phyloP scores from a whole-genome alignment of 2,888 invertebrate species.

The Scaptomyza caliginosa region DNA sequence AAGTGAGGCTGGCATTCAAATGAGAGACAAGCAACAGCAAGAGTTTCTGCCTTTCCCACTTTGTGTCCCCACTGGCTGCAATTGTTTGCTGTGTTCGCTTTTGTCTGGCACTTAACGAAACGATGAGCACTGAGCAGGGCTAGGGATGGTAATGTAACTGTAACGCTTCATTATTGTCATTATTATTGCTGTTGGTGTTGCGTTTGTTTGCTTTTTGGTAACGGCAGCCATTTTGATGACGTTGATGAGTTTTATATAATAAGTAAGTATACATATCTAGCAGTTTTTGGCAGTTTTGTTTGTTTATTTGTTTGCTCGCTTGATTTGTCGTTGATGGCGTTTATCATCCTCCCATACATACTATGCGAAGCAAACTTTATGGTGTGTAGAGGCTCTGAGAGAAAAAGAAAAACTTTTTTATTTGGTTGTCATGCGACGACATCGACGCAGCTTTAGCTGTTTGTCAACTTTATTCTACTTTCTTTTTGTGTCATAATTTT shows the following conservation, averaged over 20 bases:
- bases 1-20: conserved; percentile 41
- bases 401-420: conserved; percentile 52
- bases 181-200: conserved; percentile 25
- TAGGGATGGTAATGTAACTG: conserved; percentile 46
- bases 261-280: conserved; percentile 46
- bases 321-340: conserved; percentile 69
- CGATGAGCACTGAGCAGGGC: conserved; percentile 47
- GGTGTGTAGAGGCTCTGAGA: conserved; percentile 9
- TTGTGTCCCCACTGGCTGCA: conserved; percentile 15
- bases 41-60: not conserved
- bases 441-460: conserved; percentile 28
- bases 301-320: conserved; percentile 59
- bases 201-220: conserved; percentile 46
- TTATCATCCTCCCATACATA: conserved; percentile 33
- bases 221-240: conserved; percentile 59
- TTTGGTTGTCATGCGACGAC: conserved; percentile 42
- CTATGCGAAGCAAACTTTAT: conserved; percentile 19
- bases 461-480: conserved; percentile 55
- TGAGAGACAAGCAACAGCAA: conserved; percentile 6
- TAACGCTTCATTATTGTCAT: conserved; percentile 67
- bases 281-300: conserved; percentile 46
- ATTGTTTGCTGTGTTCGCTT: conserved; percentile 39
- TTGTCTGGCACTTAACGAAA: conserved; percentile 56
- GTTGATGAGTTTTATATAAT: conserved; percentile 68
- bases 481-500: conserved; percentile 54